phyloP scores from a whole-genome alignment of 2,888 invertebrate species.

The Apoda limacodes region DNA sequence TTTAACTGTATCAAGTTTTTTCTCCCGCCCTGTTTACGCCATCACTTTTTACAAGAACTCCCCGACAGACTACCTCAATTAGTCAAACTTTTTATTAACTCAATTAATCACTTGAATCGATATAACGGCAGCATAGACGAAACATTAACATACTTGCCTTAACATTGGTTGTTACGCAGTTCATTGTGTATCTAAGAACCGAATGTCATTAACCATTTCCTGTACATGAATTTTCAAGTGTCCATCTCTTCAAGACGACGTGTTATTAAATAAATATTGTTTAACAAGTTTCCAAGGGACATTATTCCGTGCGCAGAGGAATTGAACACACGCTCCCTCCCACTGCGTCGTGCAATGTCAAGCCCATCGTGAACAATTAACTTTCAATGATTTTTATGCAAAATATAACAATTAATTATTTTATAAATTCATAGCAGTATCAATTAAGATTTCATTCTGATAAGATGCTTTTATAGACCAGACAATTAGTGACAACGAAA shows the following conservation, averaged over 20 bases:
- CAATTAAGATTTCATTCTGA: constrained; percentile 64
- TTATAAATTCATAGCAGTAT: constrained; percentile 50
- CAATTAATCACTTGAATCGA: constrained; percentile 38
- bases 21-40: constrained; percentile 33
- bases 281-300: constrained; percentile 60
- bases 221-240: constrained; percentile 53
- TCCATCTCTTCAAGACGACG: constrained; percentile 46
- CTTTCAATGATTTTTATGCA: constrained; percentile 52
- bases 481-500: constrained; percentile 43
- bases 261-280: constrained; percentile 64
- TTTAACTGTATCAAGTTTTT: constrained; percentile 64
- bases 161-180: not conserved
- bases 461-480: constrained; percentile 46
- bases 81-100: constrained; percentile 55
- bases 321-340: constrained; percentile 27
- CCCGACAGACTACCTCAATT: constrained; percentile 41
- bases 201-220: constrained; percentile 62
- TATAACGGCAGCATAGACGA: constrained; percentile 1
- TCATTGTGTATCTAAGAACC: constrained; percentile 46
- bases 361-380: constrained; percentile 46
- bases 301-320: constrained; percentile 45
- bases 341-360: constrained; percentile 40
- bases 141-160: not conserved
- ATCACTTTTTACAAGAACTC: constrained; percentile 40
- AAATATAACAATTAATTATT: constrained; percentile 59